Evolutionary conservation across 2,113 vertebrate genomes (phyloP), one percentile per base, ranked within the genome.

Genomic region (Tricholaema leucomelas): DNA sequence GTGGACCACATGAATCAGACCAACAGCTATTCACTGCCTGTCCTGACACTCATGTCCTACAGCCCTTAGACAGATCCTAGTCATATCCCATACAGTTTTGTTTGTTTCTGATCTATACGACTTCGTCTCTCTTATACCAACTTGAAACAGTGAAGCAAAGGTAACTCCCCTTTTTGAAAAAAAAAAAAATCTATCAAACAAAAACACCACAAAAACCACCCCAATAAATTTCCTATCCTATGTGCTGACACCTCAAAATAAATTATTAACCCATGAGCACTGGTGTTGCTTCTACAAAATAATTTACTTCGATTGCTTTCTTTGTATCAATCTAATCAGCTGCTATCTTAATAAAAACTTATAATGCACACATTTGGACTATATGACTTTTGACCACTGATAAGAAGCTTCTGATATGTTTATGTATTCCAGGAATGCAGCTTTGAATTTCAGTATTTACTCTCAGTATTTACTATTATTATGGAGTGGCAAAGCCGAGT

Each of bases 401-500:
- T 50, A 75, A 31, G 87, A 75, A 31, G 87, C 50, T 27, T 79
- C 27, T 63, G 63, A 40, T 66, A 70, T 5, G 33, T 56, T 70
- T 79, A 35, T 2, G 40, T 77, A 84, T n/a, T 93, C 81, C 84
- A 87, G 71, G 61, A 95, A 92, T 21, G 54, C n/a, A 36, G 31
- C 69, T 21, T 92, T 64, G 55, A 81, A 56, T 64, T 38, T 81
- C 24, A 79, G 8, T 59, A 61, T 58, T 44, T 63, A 50, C 67
- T 94, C 82, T 74, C 44, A 81, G 54, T 88, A 65, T 86, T 85
- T 90, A 24, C 60, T 75, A 58, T 73, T 66, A 36, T 65, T 85
- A 23, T 10, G 24, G 56, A 48, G 65, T 11, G 8, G 58, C 19
- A 64, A 65, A 92, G 69, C 73, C 83, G 65, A n/a, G 54, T 9